Conservation (phyloP, 2,113 vertebrate genomes). For the Phycodurus eques region DNA sequence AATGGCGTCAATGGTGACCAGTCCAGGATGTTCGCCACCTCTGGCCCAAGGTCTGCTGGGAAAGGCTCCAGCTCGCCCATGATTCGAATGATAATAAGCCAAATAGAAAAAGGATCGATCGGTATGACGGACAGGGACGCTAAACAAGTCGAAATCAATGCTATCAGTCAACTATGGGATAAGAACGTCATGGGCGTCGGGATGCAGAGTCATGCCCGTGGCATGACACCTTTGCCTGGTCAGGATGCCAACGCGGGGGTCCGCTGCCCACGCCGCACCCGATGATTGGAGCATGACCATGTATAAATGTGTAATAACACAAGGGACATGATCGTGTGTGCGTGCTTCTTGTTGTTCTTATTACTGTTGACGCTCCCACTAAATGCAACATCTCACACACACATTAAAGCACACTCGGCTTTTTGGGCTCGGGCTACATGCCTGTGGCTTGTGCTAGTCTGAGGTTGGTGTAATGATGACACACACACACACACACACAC, state of each 20-base stretch:
- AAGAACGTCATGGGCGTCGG: constrained; percentile 19
- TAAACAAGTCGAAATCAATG: not conserved
- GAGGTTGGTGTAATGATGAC: constrained; percentile 74
- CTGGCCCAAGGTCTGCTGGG: too few relatives aligned
- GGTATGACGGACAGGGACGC: too few relatives aligned
- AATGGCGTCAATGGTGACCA: too few relatives aligned
- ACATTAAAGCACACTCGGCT: constrained; percentile 37
- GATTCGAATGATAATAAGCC: too few relatives aligned
- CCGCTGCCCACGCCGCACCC: constrained; percentile 22
- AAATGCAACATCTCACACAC: constrained; percentile 40
- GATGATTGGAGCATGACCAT: constrained; percentile 12
- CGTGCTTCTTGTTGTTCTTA: constrained; percentile 21
- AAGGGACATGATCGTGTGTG: constrained; percentile 23
- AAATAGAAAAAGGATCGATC: too few relatives aligned
- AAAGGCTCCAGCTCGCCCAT: too few relatives aligned
- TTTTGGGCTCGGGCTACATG: constrained; percentile 56
- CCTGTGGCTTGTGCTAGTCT: constrained; percentile 74
- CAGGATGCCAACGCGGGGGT: constrained; percentile 25
- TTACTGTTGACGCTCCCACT: constrained; percentile 40
- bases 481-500: constrained; percentile 47
- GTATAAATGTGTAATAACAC: constrained; percentile 20
- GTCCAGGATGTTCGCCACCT: too few relatives aligned
- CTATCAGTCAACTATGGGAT: constrained; percentile 11
- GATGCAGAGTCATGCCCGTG: constrained; percentile 48
- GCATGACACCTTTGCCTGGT: constrained; percentile 51